phyloP scores from a whole-genome alignment of 2,888 invertebrate species.

The Timandra comae region DNA sequence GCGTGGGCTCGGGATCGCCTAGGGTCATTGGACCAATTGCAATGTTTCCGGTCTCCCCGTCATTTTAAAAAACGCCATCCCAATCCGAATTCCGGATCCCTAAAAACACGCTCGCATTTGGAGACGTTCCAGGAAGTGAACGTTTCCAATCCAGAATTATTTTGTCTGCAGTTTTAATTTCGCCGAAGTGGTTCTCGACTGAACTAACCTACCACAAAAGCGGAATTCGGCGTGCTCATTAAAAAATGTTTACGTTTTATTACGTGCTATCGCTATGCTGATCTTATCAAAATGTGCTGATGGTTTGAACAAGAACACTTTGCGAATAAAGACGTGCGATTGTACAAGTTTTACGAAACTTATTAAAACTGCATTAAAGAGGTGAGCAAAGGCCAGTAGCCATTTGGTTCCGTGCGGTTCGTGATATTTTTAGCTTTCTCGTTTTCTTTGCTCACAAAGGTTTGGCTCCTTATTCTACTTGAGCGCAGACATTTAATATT shows the following conservation, averaged over 20 bases:
- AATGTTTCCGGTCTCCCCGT: neutral
- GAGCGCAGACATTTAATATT: too few species aligned
- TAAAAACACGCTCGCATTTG: neutral
- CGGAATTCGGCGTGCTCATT: too few species aligned
- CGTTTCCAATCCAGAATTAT: neutral
- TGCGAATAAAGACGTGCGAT: conserved; percentile 3
- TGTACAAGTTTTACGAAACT: conserved; percentile 9
- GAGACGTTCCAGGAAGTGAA: neutral
- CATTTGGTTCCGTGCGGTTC: conserved; percentile 26
- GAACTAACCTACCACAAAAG: neutral
- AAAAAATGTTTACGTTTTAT: too few species aligned
- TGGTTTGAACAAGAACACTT: conserved; percentile 1
- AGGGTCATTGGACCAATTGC: conserved; percentile 31
- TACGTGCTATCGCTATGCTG: neutral
- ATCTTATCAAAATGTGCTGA: neutral
- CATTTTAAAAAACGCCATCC: neutral
- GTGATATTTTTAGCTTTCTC: conserved; percentile 34
- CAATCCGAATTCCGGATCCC: neutral
- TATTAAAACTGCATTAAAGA: conserved; percentile 23
- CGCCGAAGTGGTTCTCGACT: neutral
- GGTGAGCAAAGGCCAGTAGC: conserved; percentile 33
- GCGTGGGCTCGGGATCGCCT: conserved; percentile 23
- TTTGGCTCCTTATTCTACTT: conserved; percentile 8
- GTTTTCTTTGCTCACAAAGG: conserved; percentile 14
- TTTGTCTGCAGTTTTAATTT: neutral